Evolutionary conservation across 2,888 invertebrate species (phyloP).

Genomic region (Omphaloscelis lunosa): DNA sequence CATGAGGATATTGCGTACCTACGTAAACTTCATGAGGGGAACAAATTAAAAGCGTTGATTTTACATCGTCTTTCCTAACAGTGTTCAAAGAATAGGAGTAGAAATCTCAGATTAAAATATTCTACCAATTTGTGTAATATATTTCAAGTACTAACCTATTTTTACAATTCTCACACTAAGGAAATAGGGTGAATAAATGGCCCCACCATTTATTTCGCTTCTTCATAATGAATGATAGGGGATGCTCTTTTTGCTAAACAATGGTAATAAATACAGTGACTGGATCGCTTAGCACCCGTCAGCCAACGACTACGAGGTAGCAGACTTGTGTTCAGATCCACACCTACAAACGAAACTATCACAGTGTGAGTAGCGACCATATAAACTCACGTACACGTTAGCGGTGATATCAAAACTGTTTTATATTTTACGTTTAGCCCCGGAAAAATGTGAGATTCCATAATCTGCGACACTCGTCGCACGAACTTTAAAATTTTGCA

Average conservation of each 20-base stretch:
- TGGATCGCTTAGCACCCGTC: conserved; percentile 84
- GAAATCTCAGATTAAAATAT: neutral
- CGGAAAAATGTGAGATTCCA: neutral
- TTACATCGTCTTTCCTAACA: neutral
- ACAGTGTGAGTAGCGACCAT: conserved; percentile 68
- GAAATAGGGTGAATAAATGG: conserved; percentile 73
- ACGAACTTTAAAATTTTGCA: neutral
- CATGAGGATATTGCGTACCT: neutral
- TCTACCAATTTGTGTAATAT: neutral
- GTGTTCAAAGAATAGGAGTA: neutral
- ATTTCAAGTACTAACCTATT: conserved; percentile 54
- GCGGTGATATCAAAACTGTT: conserved; percentile 19
- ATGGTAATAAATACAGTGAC: conserved; percentile 90
- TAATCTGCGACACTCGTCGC: neutral
- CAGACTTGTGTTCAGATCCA: conserved; percentile 59
- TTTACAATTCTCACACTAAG: conserved; percentile 44
- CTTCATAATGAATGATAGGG: conserved; percentile 87
- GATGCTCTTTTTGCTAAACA: conserved; percentile 88
- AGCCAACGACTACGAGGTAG: conserved; percentile 68
- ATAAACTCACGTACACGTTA: conserved; percentile 56
- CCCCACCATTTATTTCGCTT: too few relatives aligned
- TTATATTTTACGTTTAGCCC: neutral
- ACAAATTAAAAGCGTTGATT: neutral
- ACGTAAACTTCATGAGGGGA: neutral
- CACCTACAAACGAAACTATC: conserved; percentile 64